Base-by-base conservation (phyloP, 2,113 vertebrate species). In the Mirounga angustirostris region DNA sequence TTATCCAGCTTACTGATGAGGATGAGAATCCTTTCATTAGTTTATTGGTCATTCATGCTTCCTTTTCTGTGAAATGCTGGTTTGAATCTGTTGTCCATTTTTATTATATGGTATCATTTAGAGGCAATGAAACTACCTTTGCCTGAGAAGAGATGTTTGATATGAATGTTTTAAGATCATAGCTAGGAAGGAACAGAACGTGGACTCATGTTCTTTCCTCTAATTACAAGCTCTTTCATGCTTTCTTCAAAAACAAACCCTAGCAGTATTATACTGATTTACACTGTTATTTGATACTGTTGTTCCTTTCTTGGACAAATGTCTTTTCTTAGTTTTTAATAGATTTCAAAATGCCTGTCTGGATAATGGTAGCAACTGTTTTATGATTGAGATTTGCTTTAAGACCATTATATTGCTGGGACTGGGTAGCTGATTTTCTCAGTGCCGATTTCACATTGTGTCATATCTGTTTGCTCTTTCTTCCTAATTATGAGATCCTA, bases 401-500 rank as follows among this genome's bases (percentile, higher is more conserved):
- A 61, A 24, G 11, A 74, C 54, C 22, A 30, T 91, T 15, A 65
- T 63, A 36, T 89, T 92, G 28, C 69, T 91, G 4, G 52, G 19
- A 50, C 5, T 14, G 7, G 81, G 46, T 26, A 82, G 58, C 67
- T 83, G 50, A 59, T 82, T 65, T 65, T 36, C 78, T 94, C 40
- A 43, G 19, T 58, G 69, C 36, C n/a, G 5, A 50, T 90, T 82
- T 94, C 22, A 13, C 21, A 76, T 13, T 73, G 8, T 80, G 33
- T 54, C 36, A 15, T 28, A 36, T 12, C 33, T 73, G 3, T 59
- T 71, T 19, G 59, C n/a, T 69, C 33, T 65, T 85, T 91, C 40
- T 83, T 89, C 43, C 26, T 83, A 63, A 89, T 92, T 43, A 79
- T 84, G 46, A 95, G 10, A 74, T 63, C 36, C 79, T 89, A 58